Evolutionary conservation across 2,113 vertebrate species (phyloP).

Genomic region (Cyprinodon brontotheroides): DNA sequence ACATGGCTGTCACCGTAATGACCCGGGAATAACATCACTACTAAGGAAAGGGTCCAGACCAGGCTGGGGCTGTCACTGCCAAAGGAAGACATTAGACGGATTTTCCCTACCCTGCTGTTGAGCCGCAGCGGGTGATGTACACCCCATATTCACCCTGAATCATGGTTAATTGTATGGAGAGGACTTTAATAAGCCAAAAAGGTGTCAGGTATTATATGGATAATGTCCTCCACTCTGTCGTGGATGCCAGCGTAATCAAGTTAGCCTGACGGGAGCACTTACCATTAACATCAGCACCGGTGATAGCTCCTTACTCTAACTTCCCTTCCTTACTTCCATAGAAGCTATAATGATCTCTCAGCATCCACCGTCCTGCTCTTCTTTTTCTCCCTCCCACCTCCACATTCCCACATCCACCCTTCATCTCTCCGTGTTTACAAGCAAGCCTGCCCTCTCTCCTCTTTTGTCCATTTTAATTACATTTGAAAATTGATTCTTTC

Average conservation of each 20-base stretch:
- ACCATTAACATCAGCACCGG: constrained; percentile 58
- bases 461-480: constrained; percentile 47
- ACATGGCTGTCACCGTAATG: constrained; percentile 30
- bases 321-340: constrained; percentile 59
- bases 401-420: neutral
- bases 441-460: neutral
- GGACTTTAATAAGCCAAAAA: constrained; percentile 40
- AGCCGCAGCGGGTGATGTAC: neutral
- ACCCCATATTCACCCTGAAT: constrained; percentile 11
- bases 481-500: constrained; percentile 32
- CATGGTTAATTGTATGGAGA: constrained; percentile 32
- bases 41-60: constrained; percentile 19
- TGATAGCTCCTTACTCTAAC: constrained; percentile 52
- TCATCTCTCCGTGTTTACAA: constrained; percentile 3
- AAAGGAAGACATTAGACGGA: constrained; percentile 21
- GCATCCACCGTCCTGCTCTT: constrained; percentile 28
- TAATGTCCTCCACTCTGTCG: constrained; percentile 50
- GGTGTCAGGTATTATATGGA: constrained; percentile 51
- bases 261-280: constrained; percentile 67
- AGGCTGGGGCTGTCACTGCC: constrained; percentile 9
- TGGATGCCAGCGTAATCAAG: constrained; percentile 61
- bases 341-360: constrained; percentile 51
- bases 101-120: constrained; percentile 19
- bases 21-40: constrained; percentile 14
- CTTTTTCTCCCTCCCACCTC: neutral